These are phyloP conservation scores for Furnarius figulus DNA, from an alignment of 2,113 vertebrate genomes.

Conservation along the genomic window DNA sequence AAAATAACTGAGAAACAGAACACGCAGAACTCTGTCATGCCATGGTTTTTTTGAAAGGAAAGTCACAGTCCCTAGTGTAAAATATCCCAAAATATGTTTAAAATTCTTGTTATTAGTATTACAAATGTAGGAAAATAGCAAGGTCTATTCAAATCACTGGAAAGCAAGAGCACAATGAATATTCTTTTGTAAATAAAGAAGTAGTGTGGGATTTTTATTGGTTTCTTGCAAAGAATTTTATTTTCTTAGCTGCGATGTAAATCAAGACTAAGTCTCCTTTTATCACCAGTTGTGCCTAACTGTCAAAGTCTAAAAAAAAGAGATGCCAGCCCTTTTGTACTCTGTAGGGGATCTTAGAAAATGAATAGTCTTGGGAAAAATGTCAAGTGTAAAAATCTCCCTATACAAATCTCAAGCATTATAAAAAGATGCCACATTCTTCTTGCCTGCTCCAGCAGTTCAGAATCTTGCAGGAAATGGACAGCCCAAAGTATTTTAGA, in stretches of 20 bases:
- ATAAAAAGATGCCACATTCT: neutral
- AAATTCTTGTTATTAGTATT: neutral
- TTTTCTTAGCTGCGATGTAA: neutral
- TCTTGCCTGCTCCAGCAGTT: neutral
- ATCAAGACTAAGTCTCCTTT: neutral
- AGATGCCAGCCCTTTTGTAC: neutral
- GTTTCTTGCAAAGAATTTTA: neutral
- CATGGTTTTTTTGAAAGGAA: neutral
- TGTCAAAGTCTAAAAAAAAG: neutral
- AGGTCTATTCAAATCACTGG: neutral
- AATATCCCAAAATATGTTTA: neutral
- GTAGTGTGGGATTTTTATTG: neutral
- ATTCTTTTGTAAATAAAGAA: neutral
- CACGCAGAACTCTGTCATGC: neutral
- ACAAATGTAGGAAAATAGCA: neutral
- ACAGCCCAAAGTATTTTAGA: neutral
- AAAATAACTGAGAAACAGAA: constrained; percentile 13
- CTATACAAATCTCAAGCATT: neutral
- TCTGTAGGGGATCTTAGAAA: neutral
- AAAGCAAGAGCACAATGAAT: neutral
- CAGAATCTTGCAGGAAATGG: neutral
- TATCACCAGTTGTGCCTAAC: neutral
- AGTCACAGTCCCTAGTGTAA: neutral
- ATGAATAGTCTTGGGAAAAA: neutral
- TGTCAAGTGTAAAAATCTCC: neutral